Evolutionary conservation across 2,113 vertebrate species (phyloP).

Genomic region (Acinonyx jubatus): DNA sequence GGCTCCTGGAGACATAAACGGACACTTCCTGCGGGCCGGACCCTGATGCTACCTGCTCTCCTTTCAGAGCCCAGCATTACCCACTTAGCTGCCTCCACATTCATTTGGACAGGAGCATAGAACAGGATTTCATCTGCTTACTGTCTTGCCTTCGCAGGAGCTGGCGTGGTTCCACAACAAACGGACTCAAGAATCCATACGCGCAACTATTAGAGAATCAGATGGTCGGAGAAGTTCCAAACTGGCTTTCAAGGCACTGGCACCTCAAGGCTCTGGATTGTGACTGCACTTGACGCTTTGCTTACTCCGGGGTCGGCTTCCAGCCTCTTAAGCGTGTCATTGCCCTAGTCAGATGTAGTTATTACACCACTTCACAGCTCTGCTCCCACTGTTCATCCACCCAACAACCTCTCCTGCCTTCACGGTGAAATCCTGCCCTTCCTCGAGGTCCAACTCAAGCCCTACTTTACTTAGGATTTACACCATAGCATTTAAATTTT

Average conservation of each 20-base stretch:
- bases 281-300: neutral
- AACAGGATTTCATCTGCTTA: neutral
- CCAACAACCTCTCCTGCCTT: neutral
- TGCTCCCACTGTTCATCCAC: neutral
- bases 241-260: neutral
- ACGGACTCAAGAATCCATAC: neutral
- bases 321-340: accelerated
- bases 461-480: neutral
- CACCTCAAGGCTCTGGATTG: no score
- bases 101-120: neutral
- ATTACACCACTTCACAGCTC: neutral
- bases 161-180: neutral
- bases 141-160: neutral
- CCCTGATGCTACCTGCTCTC: neutral
- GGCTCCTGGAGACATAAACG: neutral
- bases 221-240: neutral
- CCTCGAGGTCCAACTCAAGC: neutral
- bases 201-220: neutral
- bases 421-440: neutral
- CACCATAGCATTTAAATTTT: neutral
- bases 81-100: neutral
- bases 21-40: neutral
- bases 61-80: neutral
- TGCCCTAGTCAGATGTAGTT: neutral
- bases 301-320: neutral